Evolutionary conservation across 64 coral and sea anemone genomes (phyloP), one percentile per base, ranked within the genome.

Genomic region (Dendronephthya gigantea): DNA sequence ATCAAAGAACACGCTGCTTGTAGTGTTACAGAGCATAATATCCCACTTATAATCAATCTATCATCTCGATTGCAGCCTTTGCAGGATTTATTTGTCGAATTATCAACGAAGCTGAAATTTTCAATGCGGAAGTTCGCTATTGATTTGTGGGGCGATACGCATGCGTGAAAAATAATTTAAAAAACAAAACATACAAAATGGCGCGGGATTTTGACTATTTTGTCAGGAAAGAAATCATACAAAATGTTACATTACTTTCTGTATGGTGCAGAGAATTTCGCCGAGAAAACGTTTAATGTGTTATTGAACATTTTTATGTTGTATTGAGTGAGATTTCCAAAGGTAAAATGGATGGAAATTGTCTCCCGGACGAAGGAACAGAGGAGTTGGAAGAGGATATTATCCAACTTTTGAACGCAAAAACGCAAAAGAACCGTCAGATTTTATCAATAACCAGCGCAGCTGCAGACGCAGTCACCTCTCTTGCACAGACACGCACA

Each of bases 401-500:
- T 62, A 62, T 62, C 25, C 55, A 62, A 62, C 55, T 62, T 62
- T 62, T 62, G 55, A 62, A 62, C 55, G 25, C 55, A 19, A 88
- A 83, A 58, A 68, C 37, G 36, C 50, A 88, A 83, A 65, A 70
- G 55, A 91, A 36, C 55, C 91, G 55, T 62, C 17, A 97, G 56
- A 93, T 97, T 75, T 89, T 97, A 12, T 90, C 83, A 0, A 76
- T 97, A 45, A 97, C 94, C 25, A 91, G 35, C 83, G 94, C 94
- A 82, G 94, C 94, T 12, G 94, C 89, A 9, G 49, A 91, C 86
- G 94, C 91, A 31, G 34, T 97, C 48, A 49, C 72, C 19, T 40
- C n/a, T n/a, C n/a, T n/a, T n/a, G n/a, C 59, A 23, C 29, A 27
- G 25, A 27, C 55, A n/a, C 55, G 25, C 19, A 62, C 6, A n/a